These are phyloP conservation scores for Threskiornis aethiopicus DNA, from an alignment of 2,797 vertebrate genomes.

Conservation along the genomic window DNA sequence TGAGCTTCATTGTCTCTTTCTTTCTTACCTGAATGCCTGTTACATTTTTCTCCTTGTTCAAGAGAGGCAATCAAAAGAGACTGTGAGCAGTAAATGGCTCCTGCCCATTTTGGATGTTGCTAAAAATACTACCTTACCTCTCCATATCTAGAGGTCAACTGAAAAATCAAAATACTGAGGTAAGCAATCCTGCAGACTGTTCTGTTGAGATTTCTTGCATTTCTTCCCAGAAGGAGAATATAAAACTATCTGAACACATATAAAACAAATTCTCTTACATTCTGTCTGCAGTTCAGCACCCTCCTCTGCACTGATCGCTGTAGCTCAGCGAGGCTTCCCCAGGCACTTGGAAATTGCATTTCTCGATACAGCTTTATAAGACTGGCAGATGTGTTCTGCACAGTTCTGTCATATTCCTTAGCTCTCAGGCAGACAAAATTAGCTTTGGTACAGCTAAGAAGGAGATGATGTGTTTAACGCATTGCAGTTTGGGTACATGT, in stretches of 20 bases:
- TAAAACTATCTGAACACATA: neutral
- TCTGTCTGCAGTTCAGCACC: conserved; percentile 1
- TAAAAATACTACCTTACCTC: conserved; percentile 51
- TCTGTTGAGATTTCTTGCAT: neutral
- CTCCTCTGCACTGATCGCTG: neutral
- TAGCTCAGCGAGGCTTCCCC: conserved; percentile 10
- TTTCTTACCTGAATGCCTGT: conserved; percentile 43
- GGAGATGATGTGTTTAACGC: neutral
- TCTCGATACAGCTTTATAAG: neutral
- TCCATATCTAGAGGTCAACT: conserved; percentile 45
- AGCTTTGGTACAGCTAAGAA: conserved; percentile 9
- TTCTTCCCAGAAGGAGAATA: conserved; percentile 3
- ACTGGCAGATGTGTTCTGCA: conserved; percentile 21
- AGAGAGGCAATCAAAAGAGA: neutral
- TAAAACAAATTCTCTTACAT: neutral
- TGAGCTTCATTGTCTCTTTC: conserved; percentile 20
- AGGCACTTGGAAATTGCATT: conserved; percentile 22
- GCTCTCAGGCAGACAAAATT: conserved; percentile 19
- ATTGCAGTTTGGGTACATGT: conserved; percentile 8
- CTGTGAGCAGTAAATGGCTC: conserved; percentile 22
- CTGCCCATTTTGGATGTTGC: conserved; percentile 4
- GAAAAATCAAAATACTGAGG: conserved; percentile 57
- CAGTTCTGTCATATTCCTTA: neutral
- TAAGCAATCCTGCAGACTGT: neutral
- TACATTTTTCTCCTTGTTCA: neutral